Conservation (phyloP, 1,140 invertebrate species). For the Drosophila azteca region DNA sequence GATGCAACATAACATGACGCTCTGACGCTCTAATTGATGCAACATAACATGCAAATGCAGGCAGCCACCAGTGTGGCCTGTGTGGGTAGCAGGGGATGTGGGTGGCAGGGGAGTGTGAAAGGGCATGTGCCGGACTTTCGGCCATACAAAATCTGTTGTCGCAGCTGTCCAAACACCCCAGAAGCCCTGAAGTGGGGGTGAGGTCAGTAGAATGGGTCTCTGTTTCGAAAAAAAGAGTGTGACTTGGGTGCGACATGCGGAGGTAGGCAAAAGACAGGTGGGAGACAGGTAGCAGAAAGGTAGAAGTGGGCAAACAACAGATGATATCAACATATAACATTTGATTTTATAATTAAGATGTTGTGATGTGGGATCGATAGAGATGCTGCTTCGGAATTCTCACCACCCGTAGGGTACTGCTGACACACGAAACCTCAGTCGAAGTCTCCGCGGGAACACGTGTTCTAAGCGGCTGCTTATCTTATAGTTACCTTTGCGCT, state of each 20-base stretch:
- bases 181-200: not conserved
- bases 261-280: not conserved
- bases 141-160: slow-evolving; percentile 12
- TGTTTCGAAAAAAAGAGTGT: not conserved
- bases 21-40: slow-evolving; percentile 78
- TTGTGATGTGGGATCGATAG: not conserved
- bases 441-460: slow-evolving; percentile 3
- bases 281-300: not conserved
- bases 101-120: slow-evolving; percentile 10
- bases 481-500: slow-evolving; percentile 43
- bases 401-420: not conserved
- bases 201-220: slow-evolving; percentile 1
- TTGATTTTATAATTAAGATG: no score
- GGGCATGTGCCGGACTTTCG: slow-evolving; percentile 10
- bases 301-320: not conserved
- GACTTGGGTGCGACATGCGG: slow-evolving; percentile 3
- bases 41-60: slow-evolving; percentile 67
- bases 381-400: not conserved
- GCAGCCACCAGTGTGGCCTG: slow-evolving; percentile 8
- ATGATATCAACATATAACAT: not conserved
- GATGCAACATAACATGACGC: slow-evolving; percentile 76
- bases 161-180: slow-evolving; percentile 47
- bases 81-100: not conserved
- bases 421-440: not conserved
- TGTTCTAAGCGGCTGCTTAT: slow-evolving; percentile 24